Base-by-base conservation (phyloP, 1,140 invertebrate species). In the Ceratina japonica region DNA sequence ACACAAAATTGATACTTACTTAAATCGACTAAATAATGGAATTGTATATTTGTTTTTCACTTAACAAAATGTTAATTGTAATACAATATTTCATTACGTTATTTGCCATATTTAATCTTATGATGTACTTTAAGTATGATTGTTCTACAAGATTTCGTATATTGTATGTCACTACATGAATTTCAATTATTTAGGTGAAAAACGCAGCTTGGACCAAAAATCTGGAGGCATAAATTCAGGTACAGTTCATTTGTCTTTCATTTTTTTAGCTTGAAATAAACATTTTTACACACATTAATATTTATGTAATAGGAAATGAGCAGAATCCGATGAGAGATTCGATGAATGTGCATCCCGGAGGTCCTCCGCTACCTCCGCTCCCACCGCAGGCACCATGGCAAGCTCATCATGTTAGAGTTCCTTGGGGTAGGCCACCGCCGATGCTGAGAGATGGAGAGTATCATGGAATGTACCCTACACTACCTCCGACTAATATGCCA, bases 401-500 rank as follows among this genome's bases (percentile, higher is more conserved):
- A 74, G 83, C 82, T 7, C 88, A 90, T 68, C 89, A 90, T 54
- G 68, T 89, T 3, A 85, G 90, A 75, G 85, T 89, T 62, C 87
- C 89, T 37, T 91, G 90, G 77, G 88, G 82, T 61, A 86, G 91
- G 56, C 90, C 91, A 51, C 91, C 90, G 3, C 90, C 89, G 4
- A 83, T 81, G 54, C 84, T 87, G 56, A 82, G 89, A 37, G 89
- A 91, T 8, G 85, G 82, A 27, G 89, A 90, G 5, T 87, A 87
- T 62, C 84, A 86, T 61, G 27, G 84, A 72, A 37, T 86, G 27
- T 90, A 87, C 78, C 88, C 89, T 2, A 77, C 85, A 13, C 85
- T 90, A 59, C 89, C 90, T 22, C 91, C 91, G 1, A 88, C 87
- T 58, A 92, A 91, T 49, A 88, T 92, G 82, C 90, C 91, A 73